Conservation (phyloP, 2,797 vertebrate genomes). For the Bradypodion pumilum region DNA sequence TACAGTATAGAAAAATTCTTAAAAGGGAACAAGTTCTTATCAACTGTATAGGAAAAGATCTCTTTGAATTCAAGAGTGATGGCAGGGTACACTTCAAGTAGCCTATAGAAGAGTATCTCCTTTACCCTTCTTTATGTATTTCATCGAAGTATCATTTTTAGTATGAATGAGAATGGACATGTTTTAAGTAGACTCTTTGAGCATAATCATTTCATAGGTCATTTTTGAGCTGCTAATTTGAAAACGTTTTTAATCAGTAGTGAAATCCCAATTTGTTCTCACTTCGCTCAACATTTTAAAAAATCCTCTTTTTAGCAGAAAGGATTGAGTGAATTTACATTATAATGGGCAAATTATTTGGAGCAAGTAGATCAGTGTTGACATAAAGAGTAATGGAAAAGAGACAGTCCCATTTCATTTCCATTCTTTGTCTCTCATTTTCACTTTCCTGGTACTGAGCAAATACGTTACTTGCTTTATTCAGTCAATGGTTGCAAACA, state of each 20-base stretch:
- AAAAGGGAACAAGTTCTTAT: neutral
- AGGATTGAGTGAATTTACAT: slow-evolving; percentile 60
- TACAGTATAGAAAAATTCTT: neutral
- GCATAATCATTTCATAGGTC: slow-evolving; percentile 58
- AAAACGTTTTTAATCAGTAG: slow-evolving; percentile 63
- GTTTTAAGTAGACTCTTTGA: slow-evolving; percentile 18
- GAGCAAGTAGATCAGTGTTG: slow-evolving; percentile 53
- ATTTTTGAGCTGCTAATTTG: slow-evolving; percentile 60
- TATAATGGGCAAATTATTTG: slow-evolving; percentile 56
- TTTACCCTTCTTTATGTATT: slow-evolving; percentile 25
- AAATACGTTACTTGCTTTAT: slow-evolving; percentile 8
- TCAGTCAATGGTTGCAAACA: neutral
- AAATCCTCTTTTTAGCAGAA: slow-evolving; percentile 49
- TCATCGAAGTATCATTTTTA: slow-evolving; percentile 38
- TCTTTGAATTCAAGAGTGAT: slow-evolving; percentile 18
- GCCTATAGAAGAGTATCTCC: slow-evolving; percentile 4
- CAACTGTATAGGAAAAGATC: neutral
- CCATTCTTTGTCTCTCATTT: neutral
- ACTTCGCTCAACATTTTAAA: slow-evolving; percentile 49
- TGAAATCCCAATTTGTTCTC: slow-evolving; percentile 62
- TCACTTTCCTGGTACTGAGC: slow-evolving; percentile 16
- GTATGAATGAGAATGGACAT: slow-evolving; percentile 16
- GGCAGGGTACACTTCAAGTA: neutral
- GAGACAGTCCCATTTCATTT: slow-evolving; percentile 49
- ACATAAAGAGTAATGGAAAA: slow-evolving; percentile 47